Base-by-base conservation (phyloP, 2,797 vertebrate genomes). In the Cichlasoma orientale region DNA sequence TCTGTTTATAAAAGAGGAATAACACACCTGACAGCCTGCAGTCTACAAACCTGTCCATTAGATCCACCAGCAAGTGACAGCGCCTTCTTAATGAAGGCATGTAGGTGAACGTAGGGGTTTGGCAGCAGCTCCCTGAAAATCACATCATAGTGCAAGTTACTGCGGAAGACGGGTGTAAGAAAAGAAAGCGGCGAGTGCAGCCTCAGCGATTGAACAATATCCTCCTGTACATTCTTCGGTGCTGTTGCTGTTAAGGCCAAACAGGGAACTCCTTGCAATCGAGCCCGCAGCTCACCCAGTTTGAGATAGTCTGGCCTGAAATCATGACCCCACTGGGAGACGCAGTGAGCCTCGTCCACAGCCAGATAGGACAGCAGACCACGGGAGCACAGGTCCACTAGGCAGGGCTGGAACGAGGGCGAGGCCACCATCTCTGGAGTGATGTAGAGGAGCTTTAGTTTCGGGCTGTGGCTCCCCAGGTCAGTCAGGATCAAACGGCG, bases 311-410 rank as follows among this genome's bases (percentile, higher is more conserved):
- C 98, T 0, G 98, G 98, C 12, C 98, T 96, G 80, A 99, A 99
- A 58, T 99, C 98, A 0, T 99, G 98, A 3, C 98, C 98, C 98
- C 98, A 99, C 94, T 99, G 98, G 19, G 98, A 99, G 61, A 99
- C 97, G 1, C 98, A 99, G 86, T 99, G 98, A 0, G 98, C 98
- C 90, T 99, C 98, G 7, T 99, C 98, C 6, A 99, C 96, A 1
- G 98, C 94, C 91, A 99, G 91, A 83, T 97, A 97, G 31, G 97
- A 96, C 50, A 99, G 89, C 41, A 98, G 95, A 21, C 94, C 88
- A 1, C 97, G 96, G 55, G 96, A 95, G 54, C 95, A 82, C 68
- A 99, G 94, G 7, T 92, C 95, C 11, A 85, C 95, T 85, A 99
- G 93, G 2, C 93, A 95, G 5, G 98, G 96, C 75, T 97, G 97